phyloP scores from a whole-genome alignment of 2,113 vertebrate genomes.

The Probosciger aterrimus region DNA sequence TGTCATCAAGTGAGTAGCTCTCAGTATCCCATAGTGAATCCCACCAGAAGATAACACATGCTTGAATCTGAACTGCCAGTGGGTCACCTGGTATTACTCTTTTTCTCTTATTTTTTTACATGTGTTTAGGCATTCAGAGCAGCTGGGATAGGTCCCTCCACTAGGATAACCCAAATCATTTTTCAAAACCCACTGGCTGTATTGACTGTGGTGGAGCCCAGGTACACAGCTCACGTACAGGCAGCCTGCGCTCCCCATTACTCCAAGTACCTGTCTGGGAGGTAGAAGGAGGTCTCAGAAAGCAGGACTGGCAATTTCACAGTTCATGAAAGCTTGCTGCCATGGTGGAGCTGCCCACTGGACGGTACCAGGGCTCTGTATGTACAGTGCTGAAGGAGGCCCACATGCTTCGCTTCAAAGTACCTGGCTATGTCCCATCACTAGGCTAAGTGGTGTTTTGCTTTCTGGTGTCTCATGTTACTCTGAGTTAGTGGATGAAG shows the following conservation, averaged over 20 bases:
- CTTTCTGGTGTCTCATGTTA: not conserved
- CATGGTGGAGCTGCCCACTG: accelerated
- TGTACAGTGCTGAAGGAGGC: accelerated
- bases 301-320: not conserved
- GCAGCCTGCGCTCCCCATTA: accelerated
- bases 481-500: not conserved
- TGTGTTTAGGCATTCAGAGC: not conserved
- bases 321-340: not conserved
- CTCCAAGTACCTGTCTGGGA: not conserved
- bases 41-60: accelerated
- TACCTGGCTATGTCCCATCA: accelerated
- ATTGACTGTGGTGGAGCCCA: not conserved
- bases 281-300: not conserved
- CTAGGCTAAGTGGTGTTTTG: not conserved
- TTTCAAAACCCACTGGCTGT: not conserved
- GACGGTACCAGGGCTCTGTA: not conserved
- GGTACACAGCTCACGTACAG: accelerated
- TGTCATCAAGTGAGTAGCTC: not conserved
- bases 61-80: not conserved
- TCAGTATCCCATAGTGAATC: not conserved
- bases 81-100: too few species aligned
- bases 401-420: accelerated
- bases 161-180: accelerated
- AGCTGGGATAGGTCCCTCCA: accelerated
- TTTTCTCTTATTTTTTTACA: not conserved